Conservation (phyloP, 1,140 invertebrate genomes). For the Magallana ariakensis region DNA sequence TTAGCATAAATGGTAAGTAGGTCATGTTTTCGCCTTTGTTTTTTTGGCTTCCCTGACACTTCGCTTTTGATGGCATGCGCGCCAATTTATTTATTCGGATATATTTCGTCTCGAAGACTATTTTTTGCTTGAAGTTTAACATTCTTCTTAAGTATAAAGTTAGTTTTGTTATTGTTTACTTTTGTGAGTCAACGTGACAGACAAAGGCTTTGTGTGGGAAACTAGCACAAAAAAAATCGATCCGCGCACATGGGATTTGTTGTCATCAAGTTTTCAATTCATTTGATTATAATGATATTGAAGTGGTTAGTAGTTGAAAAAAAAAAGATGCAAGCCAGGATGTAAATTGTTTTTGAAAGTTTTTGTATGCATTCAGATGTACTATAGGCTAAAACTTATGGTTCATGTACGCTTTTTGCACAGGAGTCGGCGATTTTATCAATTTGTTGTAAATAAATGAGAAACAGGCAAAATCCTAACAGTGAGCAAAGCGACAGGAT, state of each 20-base stretch:
- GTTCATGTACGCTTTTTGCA: too few species aligned
- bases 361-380: too few species aligned
- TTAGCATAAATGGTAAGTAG: conserved; percentile 60
- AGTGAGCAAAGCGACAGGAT: too few species aligned
- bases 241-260: conserved; percentile 50
- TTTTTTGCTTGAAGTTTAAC: not conserved
- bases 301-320: too few species aligned
- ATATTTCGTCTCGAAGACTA: not conserved
- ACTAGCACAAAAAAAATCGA: conserved; percentile 38
- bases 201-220: conserved; percentile 58
- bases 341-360: too few species aligned
- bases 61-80: conserved; percentile 43
- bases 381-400: too few species aligned
- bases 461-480: too few species aligned
- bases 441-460: too few species aligned
- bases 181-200: conserved; percentile 16
- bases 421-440: too few species aligned
- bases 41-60: conserved; percentile 33
- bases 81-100: conserved; percentile 50
- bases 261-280: not conserved
- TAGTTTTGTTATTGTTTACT: not conserved
- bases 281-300: not conserved
- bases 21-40: conserved; percentile 55
- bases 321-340: too few species aligned
- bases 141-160: not conserved